Evolutionary conservation across 1,140 invertebrate species (phyloP).

Genomic region (Pantala flavescens): DNA sequence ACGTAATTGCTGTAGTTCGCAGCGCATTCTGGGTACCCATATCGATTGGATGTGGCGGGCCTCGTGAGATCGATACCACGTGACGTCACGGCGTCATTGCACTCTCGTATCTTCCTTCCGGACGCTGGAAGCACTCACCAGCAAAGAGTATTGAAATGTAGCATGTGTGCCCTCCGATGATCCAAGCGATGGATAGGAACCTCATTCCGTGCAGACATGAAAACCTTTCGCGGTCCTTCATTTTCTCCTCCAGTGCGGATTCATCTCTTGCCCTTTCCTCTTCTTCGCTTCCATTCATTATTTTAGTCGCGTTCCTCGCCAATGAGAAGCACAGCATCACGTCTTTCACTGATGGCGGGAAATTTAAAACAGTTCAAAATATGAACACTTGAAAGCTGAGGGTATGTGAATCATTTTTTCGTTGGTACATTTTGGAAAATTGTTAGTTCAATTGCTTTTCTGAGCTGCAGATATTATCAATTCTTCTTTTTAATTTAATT

Average conservation of each 20-base stretch:
- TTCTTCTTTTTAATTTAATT: no score
- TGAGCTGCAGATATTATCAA: no score
- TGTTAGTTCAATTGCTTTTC: no score
- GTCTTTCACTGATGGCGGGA: slow-evolving; percentile 38
- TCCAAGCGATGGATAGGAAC: slow-evolving; percentile 83
- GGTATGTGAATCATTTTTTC: no score
- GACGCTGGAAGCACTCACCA: slow-evolving; percentile 39
- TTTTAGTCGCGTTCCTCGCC: slow-evolving; percentile 59
- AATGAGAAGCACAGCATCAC: slow-evolving; percentile 66
- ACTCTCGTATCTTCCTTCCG: not conserved
- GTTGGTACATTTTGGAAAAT: no score
- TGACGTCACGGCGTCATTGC: not conserved
- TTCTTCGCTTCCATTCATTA: slow-evolving; percentile 48
- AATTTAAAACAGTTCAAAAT: no score
- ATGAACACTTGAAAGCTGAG: no score
- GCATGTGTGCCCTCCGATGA: slow-evolving; percentile 82
- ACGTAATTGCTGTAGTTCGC: no score
- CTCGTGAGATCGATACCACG: not conserved
- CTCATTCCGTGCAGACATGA: slow-evolving; percentile 70
- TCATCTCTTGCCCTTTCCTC: not conserved
- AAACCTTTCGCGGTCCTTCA: slow-evolving; percentile 56
- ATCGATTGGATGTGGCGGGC: not conserved
- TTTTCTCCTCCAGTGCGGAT: slow-evolving; percentile 15
- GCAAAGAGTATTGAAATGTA: slow-evolving; percentile 73
- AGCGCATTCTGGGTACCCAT: no score